Percentiles rank a stretch among this genome's conserved stretches.
These are phyloP conservation scores for Lepidocyrtinus sp. DNA, from an alignment of 2,888 invertebrate genomes.

Conservation along the genomic window DNA sequence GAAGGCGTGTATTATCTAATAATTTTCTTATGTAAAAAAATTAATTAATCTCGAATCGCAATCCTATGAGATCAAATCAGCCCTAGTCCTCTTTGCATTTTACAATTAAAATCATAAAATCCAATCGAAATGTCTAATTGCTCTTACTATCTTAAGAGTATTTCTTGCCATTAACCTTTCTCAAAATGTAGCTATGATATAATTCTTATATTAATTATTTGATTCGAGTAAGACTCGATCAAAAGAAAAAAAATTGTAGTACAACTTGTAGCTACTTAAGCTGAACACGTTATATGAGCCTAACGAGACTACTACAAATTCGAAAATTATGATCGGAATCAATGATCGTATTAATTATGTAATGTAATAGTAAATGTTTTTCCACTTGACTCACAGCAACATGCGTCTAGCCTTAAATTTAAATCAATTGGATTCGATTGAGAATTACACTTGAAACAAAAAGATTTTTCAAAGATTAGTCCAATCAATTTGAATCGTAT, in stretches of 20 bases:
- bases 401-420: slow-evolving; percentile 13
- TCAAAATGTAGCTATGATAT: slow-evolving; percentile 6
- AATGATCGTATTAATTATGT: slow-evolving; percentile 1
- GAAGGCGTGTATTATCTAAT: background rate
- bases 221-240: slow-evolving; percentile 22
- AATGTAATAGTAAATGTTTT: background rate
- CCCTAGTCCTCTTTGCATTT: too few relatives aligned
- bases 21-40: background rate
- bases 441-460: too few relatives aligned
- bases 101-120: slow-evolving; percentile 3
- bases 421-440: too few relatives aligned
- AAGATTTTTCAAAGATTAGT: too few relatives aligned
- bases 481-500: too few relatives aligned
- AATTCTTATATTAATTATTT: slow-evolving; percentile 23
- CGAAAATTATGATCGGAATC: slow-evolving; percentile 1
- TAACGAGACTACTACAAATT: too few relatives aligned
- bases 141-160: background rate
- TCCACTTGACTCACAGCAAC: slow-evolving; percentile 2
- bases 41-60: slow-evolving; percentile 1
- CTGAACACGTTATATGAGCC: background rate
- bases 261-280: slow-evolving; percentile 6
- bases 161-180: slow-evolving; percentile 2
- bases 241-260: slow-evolving; percentile 16
- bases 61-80: too few relatives aligned
- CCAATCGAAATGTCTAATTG: background rate